Evolutionary conservation across 2,797 vertebrate genomes (phyloP), one percentile per base, ranked within the genome.

Genomic region (Spinus pinus): DNA sequence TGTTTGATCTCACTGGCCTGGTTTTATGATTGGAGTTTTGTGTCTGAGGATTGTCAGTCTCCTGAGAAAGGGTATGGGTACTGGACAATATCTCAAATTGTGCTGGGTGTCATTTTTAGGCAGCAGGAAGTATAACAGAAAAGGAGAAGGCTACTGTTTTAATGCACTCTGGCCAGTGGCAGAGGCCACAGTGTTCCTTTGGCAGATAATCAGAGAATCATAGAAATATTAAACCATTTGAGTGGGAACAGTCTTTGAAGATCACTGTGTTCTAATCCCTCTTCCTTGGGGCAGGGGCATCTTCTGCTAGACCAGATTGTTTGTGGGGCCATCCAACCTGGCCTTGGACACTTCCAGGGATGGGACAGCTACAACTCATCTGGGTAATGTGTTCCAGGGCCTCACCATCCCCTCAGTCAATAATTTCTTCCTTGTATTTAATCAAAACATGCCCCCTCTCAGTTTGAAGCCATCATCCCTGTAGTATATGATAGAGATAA

Each of bases 271-370:
- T 58, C 27, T 58, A 73, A 41, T 30, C 8, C 21, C 30, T 22
- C 30, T 41, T 30, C 19, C 15, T 35, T 50, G 19, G 31, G 19
- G 10, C 50, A 64, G 39, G 4, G 21, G 12, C 4, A 57, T 2
- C 21, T 46, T 66, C 21, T 57, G 7, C 46, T 25, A 18, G 4
- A 24, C 20, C 17, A 54, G 24, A 25, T 47, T 47, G 14, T 10
- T 77, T 44, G 39, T 35, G 31, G 30, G 0, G 0, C 17, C 13
- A 22, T 31, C 22, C 35, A 54, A 1, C 22, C 25, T 8, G 3
- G 21, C 33, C 49, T 70, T 49, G 31, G 58, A 41, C 35, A 10
- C 22, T 49, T 70, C 17, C 30, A 62, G 25, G 11, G 8, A 62
- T 31, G 30, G 21, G 16, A 20, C 24, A 61, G 11, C 5, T 7